phyloP scores from a whole-genome alignment of 2,888 invertebrate species.

The Conistra vaccinii region DNA sequence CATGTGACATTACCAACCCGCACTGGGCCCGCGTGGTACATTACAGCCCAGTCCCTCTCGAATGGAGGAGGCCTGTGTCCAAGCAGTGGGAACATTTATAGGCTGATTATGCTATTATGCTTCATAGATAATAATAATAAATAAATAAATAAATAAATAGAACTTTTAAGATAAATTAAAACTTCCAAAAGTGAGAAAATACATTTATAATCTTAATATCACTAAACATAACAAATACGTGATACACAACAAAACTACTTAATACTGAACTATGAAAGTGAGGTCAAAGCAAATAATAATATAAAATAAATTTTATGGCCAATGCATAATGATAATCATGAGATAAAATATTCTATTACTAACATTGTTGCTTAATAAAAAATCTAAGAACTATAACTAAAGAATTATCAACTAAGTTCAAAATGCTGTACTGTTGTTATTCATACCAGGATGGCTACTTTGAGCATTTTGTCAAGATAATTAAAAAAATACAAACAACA shows the following conservation, averaged over 20 bases:
- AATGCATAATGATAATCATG: conserved; percentile 31
- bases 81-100: too few relatives aligned
- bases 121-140: too few relatives aligned
- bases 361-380: conserved; percentile 13
- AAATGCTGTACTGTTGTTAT: conserved; percentile 44
- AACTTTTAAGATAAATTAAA: conserved; percentile 18
- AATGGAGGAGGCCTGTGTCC: too few relatives aligned
- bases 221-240: conserved; percentile 38
- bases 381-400: conserved; percentile 22
- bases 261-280: conserved; percentile 52
- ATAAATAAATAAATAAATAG: too few relatives aligned
- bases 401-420: conserved; percentile 16
- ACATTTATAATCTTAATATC: conserved; percentile 48
- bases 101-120: too few relatives aligned
- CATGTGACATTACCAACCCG: too few relatives aligned
- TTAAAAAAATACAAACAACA: neutral
- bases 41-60: too few relatives aligned
- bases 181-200: conserved; percentile 47
- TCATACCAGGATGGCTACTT: conserved; percentile 5
- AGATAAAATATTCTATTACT: conserved; percentile 1
- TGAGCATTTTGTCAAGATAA: neutral
- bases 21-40: too few relatives aligned
- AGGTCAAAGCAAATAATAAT: conserved; percentile 8
- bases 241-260: conserved; percentile 40
- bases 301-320: neutral